phyloP scores from a whole-genome alignment of 2,113 vertebrate genomes.

The Barnardius zonarius region DNA sequence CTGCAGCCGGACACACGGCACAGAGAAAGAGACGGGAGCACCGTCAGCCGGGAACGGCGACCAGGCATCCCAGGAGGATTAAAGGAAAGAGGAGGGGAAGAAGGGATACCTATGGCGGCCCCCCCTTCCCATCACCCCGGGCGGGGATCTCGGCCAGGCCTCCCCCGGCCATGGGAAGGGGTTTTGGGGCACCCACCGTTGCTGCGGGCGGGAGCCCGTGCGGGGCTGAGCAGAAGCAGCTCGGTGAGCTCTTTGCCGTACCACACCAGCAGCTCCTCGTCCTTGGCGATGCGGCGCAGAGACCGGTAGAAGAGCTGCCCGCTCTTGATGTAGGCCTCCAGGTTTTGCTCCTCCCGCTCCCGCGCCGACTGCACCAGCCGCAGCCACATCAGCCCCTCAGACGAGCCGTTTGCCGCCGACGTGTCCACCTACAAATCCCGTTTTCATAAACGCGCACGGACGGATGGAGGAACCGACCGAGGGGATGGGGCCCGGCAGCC shows the following conservation, averaged over 20 bases:
- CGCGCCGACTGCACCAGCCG: slow-evolving; percentile 93
- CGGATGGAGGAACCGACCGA: not conserved
- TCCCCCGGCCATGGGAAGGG: not conserved
- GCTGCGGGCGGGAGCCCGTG: slow-evolving; percentile 70
- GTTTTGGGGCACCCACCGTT: slow-evolving; percentile 79
- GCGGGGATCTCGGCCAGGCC: not conserved
- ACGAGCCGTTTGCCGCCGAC: slow-evolving; percentile 89
- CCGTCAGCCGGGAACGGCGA: not conserved
- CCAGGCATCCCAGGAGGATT: no score
- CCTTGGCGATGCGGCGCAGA: slow-evolving; percentile 92
- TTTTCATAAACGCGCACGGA: not conserved
- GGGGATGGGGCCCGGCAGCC: not conserved
- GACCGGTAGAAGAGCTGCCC: slow-evolving; percentile 96
- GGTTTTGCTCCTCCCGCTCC: slow-evolving; percentile 94
- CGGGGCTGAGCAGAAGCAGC: slow-evolving; percentile 84
- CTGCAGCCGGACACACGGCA: slow-evolving; percentile 61
- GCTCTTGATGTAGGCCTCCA: slow-evolving; percentile 97
- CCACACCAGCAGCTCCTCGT: slow-evolving; percentile 97
- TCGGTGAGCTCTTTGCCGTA: slow-evolving; percentile 94
- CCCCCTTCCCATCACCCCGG: not conserved
- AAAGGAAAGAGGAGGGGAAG: not conserved
- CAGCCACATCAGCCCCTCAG: slow-evolving; percentile 95
- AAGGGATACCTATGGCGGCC: not conserved
- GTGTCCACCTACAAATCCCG: slow-evolving; percentile 88
- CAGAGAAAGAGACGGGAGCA: not conserved